Base-by-base conservation (phyloP, 2,888 invertebrate genomes). In the Cosmia trapezina region DNA sequence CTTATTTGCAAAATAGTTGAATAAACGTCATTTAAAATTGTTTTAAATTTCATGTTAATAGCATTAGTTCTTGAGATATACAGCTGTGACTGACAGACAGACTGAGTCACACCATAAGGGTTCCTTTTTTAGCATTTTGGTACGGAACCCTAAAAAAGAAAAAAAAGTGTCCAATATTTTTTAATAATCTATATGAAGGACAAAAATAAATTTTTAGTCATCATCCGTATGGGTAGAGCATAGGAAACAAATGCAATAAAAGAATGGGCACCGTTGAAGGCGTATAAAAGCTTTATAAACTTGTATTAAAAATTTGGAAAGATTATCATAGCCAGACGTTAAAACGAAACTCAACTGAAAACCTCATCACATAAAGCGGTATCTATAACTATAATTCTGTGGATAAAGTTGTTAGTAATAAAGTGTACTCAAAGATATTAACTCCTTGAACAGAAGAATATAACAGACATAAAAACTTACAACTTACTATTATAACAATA, bases 401-500 rank as follows among this genome's bases (percentile, higher is more conserved):
- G 3, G 28, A n/a, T 2, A 14, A 14, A 28, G 11, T 28, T 41
- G 17, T 49, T 33, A 66, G 28, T 47, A 45, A 33, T 53, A 33
- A 51, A 69, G 12, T 53, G 12, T 53, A n/a, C 68, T 60, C 19
- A 11, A 8, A 73, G 3, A 33, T 17, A 71, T 54, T 43, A 49
- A 22, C 9, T 19, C 9, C 22, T 8, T 3, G 41, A 22, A 14
- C n/a, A n/a, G 5, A 17, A 43, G 11, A 60, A 60, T 59, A 49
- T 33, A 11, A 72, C 8, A 11, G n/a, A 22, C 9, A 53, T 41
- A n/a, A 53, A 66, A 76, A 68, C 70, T 45, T 47, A 53, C 17
- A 28, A 28, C 45, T 62, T 22, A 28, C 8, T 9, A 19, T 51
- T 19, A 56, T 28, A 53, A 54, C 53, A 54, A 60, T 59, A 53